Evolutionary conservation across 2,888 invertebrate genomes (phyloP), one percentile per base, ranked within the genome.

Genomic region (Archips xylosteana): DNA sequence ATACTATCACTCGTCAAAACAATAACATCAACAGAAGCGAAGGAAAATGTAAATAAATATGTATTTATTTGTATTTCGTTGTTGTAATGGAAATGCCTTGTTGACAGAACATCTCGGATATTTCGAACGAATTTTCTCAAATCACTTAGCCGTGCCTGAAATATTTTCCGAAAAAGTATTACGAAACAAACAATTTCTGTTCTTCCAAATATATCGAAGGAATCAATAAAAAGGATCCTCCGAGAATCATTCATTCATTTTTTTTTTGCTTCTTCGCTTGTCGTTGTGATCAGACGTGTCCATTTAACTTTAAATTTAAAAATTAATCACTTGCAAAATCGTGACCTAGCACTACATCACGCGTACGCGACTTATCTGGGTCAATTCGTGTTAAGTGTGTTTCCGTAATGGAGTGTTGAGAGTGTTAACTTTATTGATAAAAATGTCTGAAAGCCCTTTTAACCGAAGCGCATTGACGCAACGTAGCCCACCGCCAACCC

Each of bases 241-340:
- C 39, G 57, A 63, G 59, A 69, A 15, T 64, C 63, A 69, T 68
- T 69, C n/a, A n/a, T n/a, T n/a, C n/a, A n/a, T n/a, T n/a, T n/a
- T n/a, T n/a, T n/a, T n/a, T n/a, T n/a, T n/a, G n/a, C n/a, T n/a
- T n/a, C n/a, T n/a, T n/a, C n/a, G n/a, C n/a, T n/a, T n/a, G n/a
- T n/a, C n/a, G n/a, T n/a, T n/a, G n/a, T n/a, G n/a, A n/a, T n/a
- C n/a, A n/a, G n/a, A n/a, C n/a, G n/a, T n/a, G n/a, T n/a, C n/a
- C n/a, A n/a, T n/a, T n/a, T n/a, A n/a, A n/a, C n/a, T n/a, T n/a
- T n/a, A n/a, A n/a, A n/a, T n/a, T n/a, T n/a, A n/a, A n/a, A n/a
- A n/a, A n/a, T n/a, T n/a, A n/a, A n/a, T n/a, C n/a, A n/a, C n/a
- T n/a, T n/a, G n/a, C n/a, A n/a, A n/a, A n/a, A n/a, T n/a, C n/a